phyloP scores from a whole-genome alignment of 1,140 invertebrate genomes.

The Nephila pilipes region DNA sequence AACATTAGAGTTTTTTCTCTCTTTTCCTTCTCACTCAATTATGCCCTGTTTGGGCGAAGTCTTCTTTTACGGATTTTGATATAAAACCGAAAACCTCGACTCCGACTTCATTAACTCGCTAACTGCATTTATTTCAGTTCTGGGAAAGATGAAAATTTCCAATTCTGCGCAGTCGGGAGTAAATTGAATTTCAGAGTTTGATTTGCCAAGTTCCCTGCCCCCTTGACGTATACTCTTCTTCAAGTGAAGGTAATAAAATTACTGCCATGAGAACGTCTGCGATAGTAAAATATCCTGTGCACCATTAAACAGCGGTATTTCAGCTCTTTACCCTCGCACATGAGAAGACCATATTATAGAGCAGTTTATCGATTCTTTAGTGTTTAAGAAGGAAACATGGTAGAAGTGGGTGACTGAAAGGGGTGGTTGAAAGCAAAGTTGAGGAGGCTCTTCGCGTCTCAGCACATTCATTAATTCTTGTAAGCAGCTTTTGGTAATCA shows the following conservation, averaged over 20 bases:
- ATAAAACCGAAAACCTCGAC: not conserved
- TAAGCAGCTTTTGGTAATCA: constrained; percentile 59
- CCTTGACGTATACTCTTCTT: not conserved
- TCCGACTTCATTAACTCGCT: constrained; percentile 2
- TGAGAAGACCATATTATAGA: not conserved
- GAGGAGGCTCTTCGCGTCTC: not conserved
- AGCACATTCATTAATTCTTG: constrained; percentile 42
- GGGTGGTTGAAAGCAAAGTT: not conserved
- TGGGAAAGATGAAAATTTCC: constrained; percentile 10
- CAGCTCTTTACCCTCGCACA: not conserved
- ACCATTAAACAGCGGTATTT: constrained; percentile 36
- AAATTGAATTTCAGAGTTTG: constrained; percentile 39
- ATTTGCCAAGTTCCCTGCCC: not conserved
- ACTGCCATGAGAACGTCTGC: not conserved
- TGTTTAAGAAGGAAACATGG: constrained; percentile 4
- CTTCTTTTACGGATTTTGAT: not conserved
- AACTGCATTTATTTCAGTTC: constrained; percentile 28
- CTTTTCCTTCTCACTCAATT: not conserved
- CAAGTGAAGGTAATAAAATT: constrained; percentile 38
- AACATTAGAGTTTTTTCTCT: not conserved
- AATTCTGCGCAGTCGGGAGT: not conserved
- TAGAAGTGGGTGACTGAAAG: not conserved
- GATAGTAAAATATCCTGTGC: not conserved
- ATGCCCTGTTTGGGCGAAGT: not conserved
- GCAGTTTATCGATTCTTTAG: not conserved